Conservation (phyloP, 2,113 vertebrate species). For the Lampris incognitus region DNA sequence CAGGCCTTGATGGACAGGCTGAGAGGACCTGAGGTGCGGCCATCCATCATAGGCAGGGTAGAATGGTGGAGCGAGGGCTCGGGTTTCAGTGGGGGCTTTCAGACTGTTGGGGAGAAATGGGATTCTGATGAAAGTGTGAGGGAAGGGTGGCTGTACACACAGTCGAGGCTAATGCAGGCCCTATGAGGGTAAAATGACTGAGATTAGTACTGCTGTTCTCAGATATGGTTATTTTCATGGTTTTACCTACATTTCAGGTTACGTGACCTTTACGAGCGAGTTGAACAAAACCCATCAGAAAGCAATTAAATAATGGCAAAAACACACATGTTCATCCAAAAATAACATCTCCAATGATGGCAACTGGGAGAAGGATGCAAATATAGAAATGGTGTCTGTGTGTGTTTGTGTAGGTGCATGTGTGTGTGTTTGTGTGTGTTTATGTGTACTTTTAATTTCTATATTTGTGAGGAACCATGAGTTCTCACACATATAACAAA, state of each 20-base stretch:
- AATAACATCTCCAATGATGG: background rate
- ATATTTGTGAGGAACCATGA: no score
- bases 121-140: constrained; percentile 92
- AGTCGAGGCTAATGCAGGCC: constrained; percentile 84
- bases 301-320: no score
- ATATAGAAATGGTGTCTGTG: background rate
- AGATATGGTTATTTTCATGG: no score
- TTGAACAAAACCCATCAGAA: no score
- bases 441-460: background rate
- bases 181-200: constrained; percentile 83
- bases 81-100: constrained; percentile 86
- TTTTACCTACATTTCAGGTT: no score
- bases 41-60: constrained; percentile 91
- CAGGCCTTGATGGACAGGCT: constrained; percentile 91
- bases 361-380: background rate
- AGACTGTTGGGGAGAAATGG: constrained; percentile 85
- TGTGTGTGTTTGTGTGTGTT: no score
- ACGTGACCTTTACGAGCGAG: no score
- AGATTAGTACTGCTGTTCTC: constrained; percentile 80
- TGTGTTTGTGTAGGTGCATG: no score
- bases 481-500: no score
- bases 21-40: constrained; percentile 87
- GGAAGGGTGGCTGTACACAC: constrained; percentile 86
- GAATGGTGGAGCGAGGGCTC: constrained; percentile 82
- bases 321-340: background rate